Conservation (phyloP, 2,797 vertebrate species). For the Sebastolobus altivelis region DNA sequence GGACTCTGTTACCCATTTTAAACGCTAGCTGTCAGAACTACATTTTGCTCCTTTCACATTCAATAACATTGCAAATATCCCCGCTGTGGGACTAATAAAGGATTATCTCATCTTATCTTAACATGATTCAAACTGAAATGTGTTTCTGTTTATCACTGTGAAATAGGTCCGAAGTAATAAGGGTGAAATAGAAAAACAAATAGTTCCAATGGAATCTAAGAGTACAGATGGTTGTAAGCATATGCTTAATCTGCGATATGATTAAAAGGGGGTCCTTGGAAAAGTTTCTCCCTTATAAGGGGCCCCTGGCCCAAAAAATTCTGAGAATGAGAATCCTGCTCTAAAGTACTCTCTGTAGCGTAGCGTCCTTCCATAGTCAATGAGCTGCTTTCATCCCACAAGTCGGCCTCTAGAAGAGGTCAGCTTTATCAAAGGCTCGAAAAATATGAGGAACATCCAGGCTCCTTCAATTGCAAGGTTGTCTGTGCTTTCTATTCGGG, state of each 20-base stretch:
- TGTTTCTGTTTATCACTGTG: no score
- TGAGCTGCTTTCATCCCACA: conserved; percentile 45
- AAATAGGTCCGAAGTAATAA: not conserved
- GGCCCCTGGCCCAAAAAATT: not conserved
- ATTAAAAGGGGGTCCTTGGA: not conserved
- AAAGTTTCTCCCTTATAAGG: not conserved
- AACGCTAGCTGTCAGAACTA: no score
- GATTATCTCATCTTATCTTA: no score
- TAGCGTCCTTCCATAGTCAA: conserved; percentile 35
- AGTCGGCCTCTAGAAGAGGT: conserved; percentile 36
- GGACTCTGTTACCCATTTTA: no score
- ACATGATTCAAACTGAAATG: no score
- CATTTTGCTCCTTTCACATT: no score
- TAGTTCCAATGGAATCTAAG: not conserved
- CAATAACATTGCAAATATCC: no score
- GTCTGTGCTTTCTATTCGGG: conserved; percentile 24
- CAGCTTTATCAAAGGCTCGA: conserved; percentile 47
- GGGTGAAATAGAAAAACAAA: not conserved
- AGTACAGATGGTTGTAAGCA: not conserved
- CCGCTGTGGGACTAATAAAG: no score
- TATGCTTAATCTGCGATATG: not conserved
- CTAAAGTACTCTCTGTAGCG: conserved; percentile 24
- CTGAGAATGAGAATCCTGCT: not conserved
- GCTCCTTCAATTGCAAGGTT: conserved; percentile 10
- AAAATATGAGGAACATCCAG: conserved; percentile 30